These are phyloP conservation scores for Portevinia maculata DNA, from an alignment of 2,888 invertebrate genomes.

Conservation along the genomic window DNA sequence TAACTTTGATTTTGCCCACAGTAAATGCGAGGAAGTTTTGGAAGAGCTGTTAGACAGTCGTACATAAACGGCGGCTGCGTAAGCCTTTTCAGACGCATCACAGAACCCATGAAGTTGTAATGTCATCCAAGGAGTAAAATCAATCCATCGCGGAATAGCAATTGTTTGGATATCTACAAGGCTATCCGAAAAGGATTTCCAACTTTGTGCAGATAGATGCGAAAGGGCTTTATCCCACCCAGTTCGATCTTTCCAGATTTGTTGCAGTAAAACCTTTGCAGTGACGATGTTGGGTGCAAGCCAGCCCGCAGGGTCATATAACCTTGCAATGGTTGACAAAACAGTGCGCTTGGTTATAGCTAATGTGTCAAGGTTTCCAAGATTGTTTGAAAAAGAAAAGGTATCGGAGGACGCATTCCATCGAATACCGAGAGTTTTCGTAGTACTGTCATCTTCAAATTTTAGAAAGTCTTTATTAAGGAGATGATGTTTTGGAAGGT, in stretches of 20 bases:
- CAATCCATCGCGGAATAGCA: background rate
- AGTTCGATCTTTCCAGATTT: background rate
- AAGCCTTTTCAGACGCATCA: background rate
- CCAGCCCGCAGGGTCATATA: background rate
- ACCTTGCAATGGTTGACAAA: background rate
- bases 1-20: background rate
- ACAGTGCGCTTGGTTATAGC: background rate
- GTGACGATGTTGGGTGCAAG: background rate
- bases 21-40: background rate
- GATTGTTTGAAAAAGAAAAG: background rate
- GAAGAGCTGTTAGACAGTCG: background rate
- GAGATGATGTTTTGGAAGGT: background rate
- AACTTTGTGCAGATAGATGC: background rate
- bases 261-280: background rate
- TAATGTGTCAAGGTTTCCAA: background rate
- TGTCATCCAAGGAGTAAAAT: too few species aligned
- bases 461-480: background rate
- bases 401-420: background rate
- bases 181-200: background rate
- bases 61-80: background rate
- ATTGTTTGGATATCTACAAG: background rate
- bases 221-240: background rate
- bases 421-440: background rate
- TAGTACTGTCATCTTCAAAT: background rate
- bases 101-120: background rate